phyloP scores from a whole-genome alignment of 2,113 vertebrate genomes.

The Aegypius monachus region DNA sequence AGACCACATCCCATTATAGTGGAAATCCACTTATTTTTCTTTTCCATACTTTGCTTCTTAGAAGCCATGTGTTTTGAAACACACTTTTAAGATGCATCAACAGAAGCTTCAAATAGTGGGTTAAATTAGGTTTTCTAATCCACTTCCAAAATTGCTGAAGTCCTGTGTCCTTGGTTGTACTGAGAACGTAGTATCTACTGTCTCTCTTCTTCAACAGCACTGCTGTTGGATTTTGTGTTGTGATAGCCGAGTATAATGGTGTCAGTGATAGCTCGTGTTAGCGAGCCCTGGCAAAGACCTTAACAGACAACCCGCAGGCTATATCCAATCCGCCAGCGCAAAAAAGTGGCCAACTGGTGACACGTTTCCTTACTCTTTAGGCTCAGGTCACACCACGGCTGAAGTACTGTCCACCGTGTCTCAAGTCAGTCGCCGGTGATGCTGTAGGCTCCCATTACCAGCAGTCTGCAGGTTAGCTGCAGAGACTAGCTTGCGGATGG shows the following conservation, averaged over 20 bases:
- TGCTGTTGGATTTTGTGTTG: neutral
- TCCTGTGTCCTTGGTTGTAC: neutral
- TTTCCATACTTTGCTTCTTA: neutral
- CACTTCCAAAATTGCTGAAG: neutral
- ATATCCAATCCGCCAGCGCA: neutral
- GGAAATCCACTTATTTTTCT: neutral
- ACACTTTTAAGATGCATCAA: neutral
- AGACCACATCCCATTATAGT: neutral
- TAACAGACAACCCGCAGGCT: neutral
- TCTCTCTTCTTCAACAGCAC: neutral
- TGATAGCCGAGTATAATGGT: neutral
- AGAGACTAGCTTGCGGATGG: neutral
- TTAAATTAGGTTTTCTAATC: neutral
- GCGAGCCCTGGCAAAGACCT: neutral
- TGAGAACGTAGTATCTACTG: neutral
- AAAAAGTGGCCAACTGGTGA: neutral
- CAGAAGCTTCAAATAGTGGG: neutral
- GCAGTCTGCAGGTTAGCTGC: neutral
- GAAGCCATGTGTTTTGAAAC: neutral
- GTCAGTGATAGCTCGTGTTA: neutral
- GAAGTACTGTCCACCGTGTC: accelerated
- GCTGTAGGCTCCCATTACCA: neutral
- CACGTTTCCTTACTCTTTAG: neutral
- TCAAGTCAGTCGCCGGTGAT: neutral
- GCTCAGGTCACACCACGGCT: accelerated